Base-by-base conservation (phyloP, 1,140 invertebrate genomes). In the Euura lappo region DNA sequence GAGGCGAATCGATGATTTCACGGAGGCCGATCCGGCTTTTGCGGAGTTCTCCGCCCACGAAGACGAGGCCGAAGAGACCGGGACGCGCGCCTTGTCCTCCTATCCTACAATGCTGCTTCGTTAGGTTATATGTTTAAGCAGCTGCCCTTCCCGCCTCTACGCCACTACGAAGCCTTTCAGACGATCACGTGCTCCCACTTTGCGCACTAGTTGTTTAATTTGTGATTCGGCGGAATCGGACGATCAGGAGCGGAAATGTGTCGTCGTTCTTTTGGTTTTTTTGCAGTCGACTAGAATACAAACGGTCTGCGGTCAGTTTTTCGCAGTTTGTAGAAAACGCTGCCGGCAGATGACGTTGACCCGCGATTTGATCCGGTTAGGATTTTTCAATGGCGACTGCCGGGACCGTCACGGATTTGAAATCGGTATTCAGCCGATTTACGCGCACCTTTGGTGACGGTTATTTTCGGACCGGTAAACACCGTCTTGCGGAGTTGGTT, bases 1-100 rank as follows among this genome's bases (percentile, higher is more conserved):
- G 82, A 80, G 78, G 81, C 85, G 85, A 87, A 87, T 87, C 79
- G 78, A 75, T 81, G 81, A 86, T 87, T 87, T 87, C 84, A 87
- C 85, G 81, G 81, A 73, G 81, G 83, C 80, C 82, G 84, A 85
- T 84, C 82, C 83, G 83, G 82, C 83, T 86, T 86, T 86, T 84
- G 84, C 83, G 78, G 79, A 74, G 76, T 82, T 81, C 84, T 83
- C 85, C 86, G 85, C 86, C 86, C 83, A 87, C 85, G 80, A 84
- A 75, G 69, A 60, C 2, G 10, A 60, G 51, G 60, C 44, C 74
- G 79, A 77, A 74, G 51, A 60, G 75, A 78, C 79, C 78, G 45
- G 28, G 71, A 51, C 68, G 60, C n/a, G 46, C 43, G 10, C 45
- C 44, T 70, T 67, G 13, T 46, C 60, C 46, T 70, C n/a, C 51